Evolutionary conservation across 2,113 vertebrate species (phyloP).

Genomic region (Sorex fumeus): DNA sequence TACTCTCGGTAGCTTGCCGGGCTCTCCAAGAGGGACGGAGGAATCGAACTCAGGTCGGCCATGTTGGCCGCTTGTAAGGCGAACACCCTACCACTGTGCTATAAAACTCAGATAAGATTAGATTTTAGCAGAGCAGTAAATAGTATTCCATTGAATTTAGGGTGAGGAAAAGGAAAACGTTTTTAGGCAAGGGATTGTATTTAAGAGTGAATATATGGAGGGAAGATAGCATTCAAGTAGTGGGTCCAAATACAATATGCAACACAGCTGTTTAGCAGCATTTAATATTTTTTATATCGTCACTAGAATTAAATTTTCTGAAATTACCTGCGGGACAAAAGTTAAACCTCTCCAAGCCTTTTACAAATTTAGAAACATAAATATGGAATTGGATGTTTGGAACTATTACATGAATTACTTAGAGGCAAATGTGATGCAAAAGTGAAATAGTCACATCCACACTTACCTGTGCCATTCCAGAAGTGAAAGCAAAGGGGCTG

Average conservation of each 20-base stretch:
- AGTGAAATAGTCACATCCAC: neutral
- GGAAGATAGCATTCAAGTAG: no score
- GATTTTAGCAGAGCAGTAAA: neutral
- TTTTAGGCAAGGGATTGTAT: neutral
- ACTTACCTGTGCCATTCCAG: conserved; percentile 93
- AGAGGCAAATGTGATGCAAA: neutral
- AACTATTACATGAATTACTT: neutral
- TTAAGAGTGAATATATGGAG: neutral
- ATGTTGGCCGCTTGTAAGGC: no score
- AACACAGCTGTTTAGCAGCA: neutral
- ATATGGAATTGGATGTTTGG: neutral
- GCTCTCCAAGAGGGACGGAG: no score
- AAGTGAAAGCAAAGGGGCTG: conserved; percentile 94
- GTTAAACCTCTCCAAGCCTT: neutral
- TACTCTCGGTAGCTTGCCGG: no score
- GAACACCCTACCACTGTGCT: no score
- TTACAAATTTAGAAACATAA: neutral
- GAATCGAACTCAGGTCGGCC: no score
- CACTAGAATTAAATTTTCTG: neutral
- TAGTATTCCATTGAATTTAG: neutral
- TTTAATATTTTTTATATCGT: neutral
- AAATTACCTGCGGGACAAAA: neutral
- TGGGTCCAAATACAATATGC: neutral
- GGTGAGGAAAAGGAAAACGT: accelerated
- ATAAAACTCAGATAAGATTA: neutral